Evolutionary conservation across 30 jellyfish, hydroid and myxozoan species (phyloP), one percentile per base, ranked within the genome.

Genomic region (Nemopilema nomurai): DNA sequence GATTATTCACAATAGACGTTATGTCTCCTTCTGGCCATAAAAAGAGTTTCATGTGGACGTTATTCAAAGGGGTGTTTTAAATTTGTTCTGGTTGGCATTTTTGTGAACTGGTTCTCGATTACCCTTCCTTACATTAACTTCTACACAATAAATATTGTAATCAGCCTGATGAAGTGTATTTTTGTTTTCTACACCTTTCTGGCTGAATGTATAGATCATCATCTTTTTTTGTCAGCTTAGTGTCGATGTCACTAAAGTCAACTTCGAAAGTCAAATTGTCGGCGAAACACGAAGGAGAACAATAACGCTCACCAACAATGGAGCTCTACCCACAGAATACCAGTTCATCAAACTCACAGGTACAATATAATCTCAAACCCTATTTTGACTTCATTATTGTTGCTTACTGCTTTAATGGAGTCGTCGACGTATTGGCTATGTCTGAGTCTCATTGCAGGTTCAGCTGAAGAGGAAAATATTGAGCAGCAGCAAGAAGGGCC

Each of bases 261-360:
- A 90, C 82, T 94, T 95, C 81, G 97, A 81, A 57, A 90, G 78
- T 29, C 95, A 69, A 53, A 96, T 95, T 18, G 96, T 90, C 49
- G 99, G 99, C 16, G 99, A 95, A 87, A 87, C 95, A 32, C 83
- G 88, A 50, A 91, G 87, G 71, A 90, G 83, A 79, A 76, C 93
- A 8, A 63, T 95, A 22, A 85, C 97, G 20, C 67, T 95, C 23
- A 76, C 86, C 18, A 95, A 95, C 90, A 63, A 70, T 71, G 99
- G 99, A 6, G 99, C 99, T 1, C 80, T 95, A 29, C 31, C 96
- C 6, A 69, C 97, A 0, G 90, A 90, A 16, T 95, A 25, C 85
- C 51, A 53, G 28, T 84, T 93, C 79, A 28, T 64, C 1, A 83
- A 86, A n/a, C 19, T 65, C 18, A 74, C 49, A 69, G 91, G 84